Evolutionary conservation across 2,113 vertebrate genomes (phyloP).

Genomic region (Plectropomus leopardus): DNA sequence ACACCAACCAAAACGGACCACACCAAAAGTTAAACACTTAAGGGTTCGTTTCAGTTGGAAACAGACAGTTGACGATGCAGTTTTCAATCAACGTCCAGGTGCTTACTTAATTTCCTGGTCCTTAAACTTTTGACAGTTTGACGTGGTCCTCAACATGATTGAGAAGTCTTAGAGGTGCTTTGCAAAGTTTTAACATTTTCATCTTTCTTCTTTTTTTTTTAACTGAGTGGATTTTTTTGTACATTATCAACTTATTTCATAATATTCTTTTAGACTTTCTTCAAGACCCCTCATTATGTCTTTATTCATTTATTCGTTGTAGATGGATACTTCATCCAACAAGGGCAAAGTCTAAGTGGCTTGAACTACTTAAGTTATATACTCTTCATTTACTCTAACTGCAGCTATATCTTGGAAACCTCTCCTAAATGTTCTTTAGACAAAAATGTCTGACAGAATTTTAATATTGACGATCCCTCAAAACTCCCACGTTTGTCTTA

Average conservation of each 20-base stretch:
- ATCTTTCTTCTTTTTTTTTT: not conserved
- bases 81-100: not conserved
- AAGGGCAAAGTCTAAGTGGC: not conserved
- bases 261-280: not conserved
- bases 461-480: not conserved
- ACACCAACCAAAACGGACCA: too few species aligned
- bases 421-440: not conserved
- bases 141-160: not conserved
- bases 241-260: not conserved
- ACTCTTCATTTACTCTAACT: not conserved
- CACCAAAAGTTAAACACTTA: too few species aligned
- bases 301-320: not conserved
- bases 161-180: not conserved
- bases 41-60: too few species aligned
- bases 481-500: slow-evolving; percentile 19
- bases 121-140: not conserved
- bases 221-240: not conserved
- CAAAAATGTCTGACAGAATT: slow-evolving; percentile 2
- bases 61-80: not conserved
- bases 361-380: not conserved
- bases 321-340: not conserved
- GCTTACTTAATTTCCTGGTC: not conserved
- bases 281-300: not conserved
- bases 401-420: not conserved
- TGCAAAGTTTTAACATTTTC: not conserved